Evolutionary conservation across 2,888 invertebrate species (phyloP).

Genomic region (Drosophila subquinaria): DNA sequence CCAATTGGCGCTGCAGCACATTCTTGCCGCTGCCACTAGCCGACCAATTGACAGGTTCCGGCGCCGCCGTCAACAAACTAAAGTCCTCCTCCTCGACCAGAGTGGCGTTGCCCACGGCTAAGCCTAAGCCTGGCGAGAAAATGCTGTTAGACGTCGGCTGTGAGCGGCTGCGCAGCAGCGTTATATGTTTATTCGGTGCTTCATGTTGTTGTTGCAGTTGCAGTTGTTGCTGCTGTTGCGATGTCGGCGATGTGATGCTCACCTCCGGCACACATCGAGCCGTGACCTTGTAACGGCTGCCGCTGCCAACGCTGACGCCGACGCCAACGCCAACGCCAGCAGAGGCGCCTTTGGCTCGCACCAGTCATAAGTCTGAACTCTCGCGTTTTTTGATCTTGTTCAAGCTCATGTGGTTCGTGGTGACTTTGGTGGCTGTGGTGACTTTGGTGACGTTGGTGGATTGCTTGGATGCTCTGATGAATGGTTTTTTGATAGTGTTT

Average conservation of each 20-base stretch:
- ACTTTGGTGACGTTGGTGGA: slow-evolving; percentile 63
- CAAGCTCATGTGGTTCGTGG: slow-evolving; percentile 78
- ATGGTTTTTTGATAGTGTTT: slow-evolving; percentile 47
- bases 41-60: slow-evolving; percentile 19
- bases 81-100: slow-evolving; percentile 84
- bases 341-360: slow-evolving; percentile 81
- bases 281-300: slow-evolving; percentile 85
- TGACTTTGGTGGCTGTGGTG: slow-evolving; percentile 57
- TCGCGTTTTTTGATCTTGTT: slow-evolving; percentile 85
- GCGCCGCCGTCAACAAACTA: slow-evolving; percentile 67
- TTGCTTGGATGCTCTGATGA: slow-evolving; percentile 59
- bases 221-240: slow-evolving; percentile 30
- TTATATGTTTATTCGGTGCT: slow-evolving; percentile 73
- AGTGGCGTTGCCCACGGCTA: slow-evolving; percentile 70
- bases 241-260: slow-evolving; percentile 84
- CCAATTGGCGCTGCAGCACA: slow-evolving; percentile 80
- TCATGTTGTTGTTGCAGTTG: slow-evolving; percentile 37
- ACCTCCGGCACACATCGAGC: slow-evolving; percentile 85
- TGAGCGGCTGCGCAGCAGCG: slow-evolving; percentile 76
- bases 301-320: slow-evolving; percentile 81
- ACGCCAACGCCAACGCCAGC: slow-evolving; percentile 68
- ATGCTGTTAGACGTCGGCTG: slow-evolving; percentile 82
- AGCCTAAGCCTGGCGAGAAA: slow-evolving; percentile 81
- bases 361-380: slow-evolving; percentile 86
- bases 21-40: slow-evolving; percentile 63